A percentile compares a stretch with the other conserved stretches of the same genome.
phyloP scores from a whole-genome alignment of 2,113 vertebrate genomes.

The Numida meleagris region DNA sequence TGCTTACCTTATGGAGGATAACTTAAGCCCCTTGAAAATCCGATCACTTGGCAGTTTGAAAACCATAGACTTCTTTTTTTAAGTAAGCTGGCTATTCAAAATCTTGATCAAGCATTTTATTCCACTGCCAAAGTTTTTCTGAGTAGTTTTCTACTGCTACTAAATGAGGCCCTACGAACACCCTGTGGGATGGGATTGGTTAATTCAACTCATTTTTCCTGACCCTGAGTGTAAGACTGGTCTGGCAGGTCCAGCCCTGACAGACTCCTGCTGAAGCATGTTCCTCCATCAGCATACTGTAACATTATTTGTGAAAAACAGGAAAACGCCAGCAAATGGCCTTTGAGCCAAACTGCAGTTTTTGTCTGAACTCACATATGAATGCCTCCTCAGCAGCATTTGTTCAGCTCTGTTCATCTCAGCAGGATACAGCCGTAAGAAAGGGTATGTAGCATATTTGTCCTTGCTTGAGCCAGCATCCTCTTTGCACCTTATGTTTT shows the following conservation, averaged over 20 bases:
- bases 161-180: neutral
- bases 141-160: neutral
- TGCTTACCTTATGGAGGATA: neutral
- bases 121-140: neutral
- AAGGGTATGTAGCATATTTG: accelerated
- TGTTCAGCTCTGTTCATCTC: neutral
- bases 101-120: neutral
- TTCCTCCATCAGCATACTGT: neutral
- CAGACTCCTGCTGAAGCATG: neutral
- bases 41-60: neutral
- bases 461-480: accelerated
- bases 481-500: neutral
- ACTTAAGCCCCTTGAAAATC: neutral
- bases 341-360: neutral
- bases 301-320: neutral
- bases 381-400: neutral
- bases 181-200: no score
- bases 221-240: accelerated
- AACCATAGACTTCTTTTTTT: neutral
- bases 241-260: neutral
- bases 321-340: neutral
- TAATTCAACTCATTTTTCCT: neutral
- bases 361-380: neutral
- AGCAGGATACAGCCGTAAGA: neutral
- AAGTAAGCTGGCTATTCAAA: neutral